These are phyloP conservation scores for Siniperca undulata DNA, from an alignment of 2,797 vertebrate genomes.

Conservation along the genomic window DNA sequence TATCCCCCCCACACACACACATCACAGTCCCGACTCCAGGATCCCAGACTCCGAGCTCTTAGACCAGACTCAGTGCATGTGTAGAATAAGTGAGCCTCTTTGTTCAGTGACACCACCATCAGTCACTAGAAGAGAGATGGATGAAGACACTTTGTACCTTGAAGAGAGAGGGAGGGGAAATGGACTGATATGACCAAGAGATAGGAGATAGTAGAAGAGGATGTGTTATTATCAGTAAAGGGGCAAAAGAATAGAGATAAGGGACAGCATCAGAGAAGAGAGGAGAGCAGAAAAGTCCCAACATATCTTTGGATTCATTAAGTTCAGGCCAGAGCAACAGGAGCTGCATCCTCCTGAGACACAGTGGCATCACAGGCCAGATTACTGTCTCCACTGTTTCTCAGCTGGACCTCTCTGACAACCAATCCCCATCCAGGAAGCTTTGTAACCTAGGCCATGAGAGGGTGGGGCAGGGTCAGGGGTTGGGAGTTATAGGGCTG, in stretches of 20 bases:
- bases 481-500: slow-evolving; percentile 77
- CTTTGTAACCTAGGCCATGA: slow-evolving; percentile 74
- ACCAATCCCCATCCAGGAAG: slow-evolving; percentile 66
- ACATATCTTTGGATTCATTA: slow-evolving; percentile 37
- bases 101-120: slow-evolving; percentile 67
- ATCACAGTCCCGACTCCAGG: slow-evolving; percentile 45
- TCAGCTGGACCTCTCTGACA: slow-evolving; percentile 72
- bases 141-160: slow-evolving; percentile 79
- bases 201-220: slow-evolving; percentile 46
- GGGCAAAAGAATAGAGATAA: slow-evolving; percentile 24
- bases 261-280: not conserved
- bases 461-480: slow-evolving; percentile 79
- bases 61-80: slow-evolving; percentile 50
- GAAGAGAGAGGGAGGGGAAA: slow-evolving; percentile 62
- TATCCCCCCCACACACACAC: slow-evolving; percentile 51
- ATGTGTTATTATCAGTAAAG: slow-evolving; percentile 29
- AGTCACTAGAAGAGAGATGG: slow-evolving; percentile 70
- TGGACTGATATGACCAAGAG: slow-evolving; percentile 62
- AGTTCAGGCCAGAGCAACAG: slow-evolving; percentile 48
- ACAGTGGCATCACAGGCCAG: slow-evolving; percentile 67
- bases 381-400: slow-evolving; percentile 76
- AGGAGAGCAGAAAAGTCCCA: not conserved
- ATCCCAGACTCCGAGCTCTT: slow-evolving; percentile 52
- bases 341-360: slow-evolving; percentile 65
- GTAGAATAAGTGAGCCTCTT: slow-evolving; percentile 75